These are phyloP conservation scores for Agrenia bidenticulata DNA, from an alignment of 2,888 invertebrate genomes.

Conservation along the genomic window DNA sequence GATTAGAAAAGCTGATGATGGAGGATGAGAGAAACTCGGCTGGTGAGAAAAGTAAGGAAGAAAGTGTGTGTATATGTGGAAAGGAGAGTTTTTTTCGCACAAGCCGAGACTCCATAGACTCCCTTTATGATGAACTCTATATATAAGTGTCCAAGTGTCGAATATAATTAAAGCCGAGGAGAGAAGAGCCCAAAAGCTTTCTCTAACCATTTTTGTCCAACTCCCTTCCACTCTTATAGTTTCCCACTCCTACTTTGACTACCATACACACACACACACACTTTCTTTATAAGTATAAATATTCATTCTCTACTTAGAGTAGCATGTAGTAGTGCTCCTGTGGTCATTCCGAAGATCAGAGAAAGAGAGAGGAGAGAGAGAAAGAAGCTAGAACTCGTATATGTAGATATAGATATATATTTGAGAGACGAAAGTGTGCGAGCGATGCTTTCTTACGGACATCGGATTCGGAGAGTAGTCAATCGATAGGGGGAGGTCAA, in stretches of 20 bases:
- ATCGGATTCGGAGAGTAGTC: conserved; percentile 24
- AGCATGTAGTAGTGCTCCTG: neutral
- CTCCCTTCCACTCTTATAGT: too few relatives aligned
- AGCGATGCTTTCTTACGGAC: neutral
- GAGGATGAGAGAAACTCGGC: conserved; percentile 7
- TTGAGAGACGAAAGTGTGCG: conserved; percentile 13
- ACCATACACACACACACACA: neutral
- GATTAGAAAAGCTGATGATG: conserved; percentile 20
- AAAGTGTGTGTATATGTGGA: neutral
- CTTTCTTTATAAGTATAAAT: too few relatives aligned
- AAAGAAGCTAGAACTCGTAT: too few relatives aligned
- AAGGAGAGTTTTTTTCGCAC: too few relatives aligned
- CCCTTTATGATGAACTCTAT: conserved; percentile 28
- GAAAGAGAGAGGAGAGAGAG: conserved; percentile 17
- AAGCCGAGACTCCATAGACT: conserved; percentile 30
- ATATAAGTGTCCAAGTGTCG: conserved; percentile 34
- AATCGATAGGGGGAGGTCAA: conserved; percentile 53
- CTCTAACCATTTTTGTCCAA: conserved; percentile 7
- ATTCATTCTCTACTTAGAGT: too few relatives aligned
- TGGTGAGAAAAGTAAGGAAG: neutral
- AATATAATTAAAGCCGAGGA: conserved; percentile 44
- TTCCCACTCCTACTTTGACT: neutral
- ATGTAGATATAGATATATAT: too few relatives aligned
- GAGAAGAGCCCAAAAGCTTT: conserved; percentile 33
- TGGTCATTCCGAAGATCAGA: conserved; percentile 29